Evolutionary conservation across 1,140 invertebrate species (phyloP), one percentile per base, ranked within the genome.

Genomic region (Heliothis subflexa): DNA sequence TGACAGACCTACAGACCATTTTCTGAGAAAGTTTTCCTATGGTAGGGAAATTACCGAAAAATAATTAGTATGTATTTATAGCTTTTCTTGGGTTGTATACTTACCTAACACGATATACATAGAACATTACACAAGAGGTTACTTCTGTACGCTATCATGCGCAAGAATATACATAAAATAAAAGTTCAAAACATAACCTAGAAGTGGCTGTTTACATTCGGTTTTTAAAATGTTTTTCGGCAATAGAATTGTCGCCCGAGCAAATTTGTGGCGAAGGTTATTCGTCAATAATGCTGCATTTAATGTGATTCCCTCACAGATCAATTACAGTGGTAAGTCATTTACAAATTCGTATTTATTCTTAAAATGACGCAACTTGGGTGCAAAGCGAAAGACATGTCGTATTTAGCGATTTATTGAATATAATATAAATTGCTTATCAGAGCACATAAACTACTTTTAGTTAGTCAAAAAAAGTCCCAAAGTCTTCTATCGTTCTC

Each of bases 181-280:
- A 64, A 47, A 62, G 11, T 18, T 18, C 62, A 66, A 66, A 66
- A 21, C 62, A 66, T 66, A 66, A 28, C 62, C 62, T 66, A 9
- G 13, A 47, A 47, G 2, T 11, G 14, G 3, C 49, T 79, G 70
- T 79, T 71, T 73, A 73, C 62, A 16, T 61, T 61, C 61, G 9
- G 40, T 47, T 49, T 59, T 4, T n/a, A 10, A 64, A 52, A 76
- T 76, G 73, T 64, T 76, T 76, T 25, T 76, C 13, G 64, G 59
- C 52, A 76, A 76, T n/a, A 76, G 54, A 14, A 25, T 76, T 13
- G 12, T 64, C 16, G n/a, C 25, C 0, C 47, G 61, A 28, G 40
- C 59, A 14, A 40, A 59, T 40, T 0, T 76, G 12, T 62, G 59
- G 45, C 50, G 59, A 10, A 76, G 49, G 64, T 49, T 54, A 33